These are phyloP conservation scores for Holothuria glaberrima DNA, from an alignment of 35 echinoderm and acorn worm genomes.

Conservation along the genomic window DNA sequence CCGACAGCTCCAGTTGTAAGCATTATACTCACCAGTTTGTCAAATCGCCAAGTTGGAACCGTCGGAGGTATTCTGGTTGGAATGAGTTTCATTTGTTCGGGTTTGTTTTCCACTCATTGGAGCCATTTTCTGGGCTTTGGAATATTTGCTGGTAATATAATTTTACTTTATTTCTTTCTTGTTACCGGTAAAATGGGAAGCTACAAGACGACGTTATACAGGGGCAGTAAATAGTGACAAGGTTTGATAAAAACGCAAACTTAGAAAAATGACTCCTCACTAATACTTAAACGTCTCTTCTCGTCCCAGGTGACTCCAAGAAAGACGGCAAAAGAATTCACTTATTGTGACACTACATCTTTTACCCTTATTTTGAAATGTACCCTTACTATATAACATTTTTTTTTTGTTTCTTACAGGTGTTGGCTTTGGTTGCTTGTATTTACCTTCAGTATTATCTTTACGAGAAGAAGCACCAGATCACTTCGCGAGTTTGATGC, in stretches of 20 bases:
- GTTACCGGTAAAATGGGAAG: too few relatives aligned
- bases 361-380: too few relatives aligned
- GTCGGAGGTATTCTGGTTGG: background rate
- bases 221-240: too few relatives aligned
- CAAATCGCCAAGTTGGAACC: background rate
- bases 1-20: background rate
- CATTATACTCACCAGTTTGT: background rate
- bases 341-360: too few relatives aligned
- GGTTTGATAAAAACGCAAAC: too few relatives aligned
- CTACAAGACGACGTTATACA: too few relatives aligned
- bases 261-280: too few relatives aligned
- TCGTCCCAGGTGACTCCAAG: too few relatives aligned
- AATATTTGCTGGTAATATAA: background rate
- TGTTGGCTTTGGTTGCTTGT: slow-evolving; percentile 17
- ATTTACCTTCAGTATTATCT: slow-evolving; percentile 9
- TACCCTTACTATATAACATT: too few relatives aligned
- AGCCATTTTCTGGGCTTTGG: background rate
- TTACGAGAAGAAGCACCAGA: background rate
- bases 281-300: too few relatives aligned
- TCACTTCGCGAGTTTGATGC: slow-evolving; percentile 22
- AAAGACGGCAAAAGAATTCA: too few relatives aligned
- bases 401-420: background rate
- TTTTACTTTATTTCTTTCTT: too few relatives aligned
- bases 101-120: background rate
- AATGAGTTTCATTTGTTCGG: background rate